Evolutionary conservation across 1,140 invertebrate species (phyloP).

Genomic region (Habropoda laboriosa): DNA sequence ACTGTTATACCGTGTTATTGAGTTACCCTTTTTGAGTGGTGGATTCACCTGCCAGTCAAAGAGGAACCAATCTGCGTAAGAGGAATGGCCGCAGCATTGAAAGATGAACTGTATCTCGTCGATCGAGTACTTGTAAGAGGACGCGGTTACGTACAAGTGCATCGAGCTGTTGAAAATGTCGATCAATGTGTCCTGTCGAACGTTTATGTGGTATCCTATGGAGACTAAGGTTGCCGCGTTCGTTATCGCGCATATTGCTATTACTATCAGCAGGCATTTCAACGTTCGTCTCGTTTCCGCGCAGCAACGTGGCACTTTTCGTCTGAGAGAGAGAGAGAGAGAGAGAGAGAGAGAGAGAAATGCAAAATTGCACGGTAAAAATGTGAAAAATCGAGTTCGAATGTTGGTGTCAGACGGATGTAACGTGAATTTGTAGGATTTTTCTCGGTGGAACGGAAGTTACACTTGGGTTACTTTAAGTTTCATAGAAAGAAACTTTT

Average conservation of each 20-base stretch:
- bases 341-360: no score
- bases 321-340: constrained; percentile 53
- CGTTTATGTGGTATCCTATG: constrained; percentile 70
- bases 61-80: constrained; percentile 74
- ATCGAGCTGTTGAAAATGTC: constrained; percentile 74
- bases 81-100: constrained; percentile 73
- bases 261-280: constrained; percentile 59
- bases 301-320: constrained; percentile 57
- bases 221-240: constrained; percentile 70
- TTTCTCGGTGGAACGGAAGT: no score
- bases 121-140: constrained; percentile 68
- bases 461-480: no score
- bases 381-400: no score
- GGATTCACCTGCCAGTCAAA: constrained; percentile 74
- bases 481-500: no score
- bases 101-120: constrained; percentile 75
- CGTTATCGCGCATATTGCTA: constrained; percentile 67
- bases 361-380: no score
- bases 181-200: constrained; percentile 60
- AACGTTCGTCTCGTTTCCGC: constrained; percentile 58
- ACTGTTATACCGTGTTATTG: constrained; percentile 29
- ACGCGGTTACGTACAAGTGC: constrained; percentile 67
- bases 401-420: no score
- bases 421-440: no score
- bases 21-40: constrained; percentile 38